A percentile compares a stretch with the other conserved stretches of the same genome.
Evolutionary conservation across 2,888 invertebrate genomes (phyloP).

Genomic region (Allolobophora icterica): DNA sequence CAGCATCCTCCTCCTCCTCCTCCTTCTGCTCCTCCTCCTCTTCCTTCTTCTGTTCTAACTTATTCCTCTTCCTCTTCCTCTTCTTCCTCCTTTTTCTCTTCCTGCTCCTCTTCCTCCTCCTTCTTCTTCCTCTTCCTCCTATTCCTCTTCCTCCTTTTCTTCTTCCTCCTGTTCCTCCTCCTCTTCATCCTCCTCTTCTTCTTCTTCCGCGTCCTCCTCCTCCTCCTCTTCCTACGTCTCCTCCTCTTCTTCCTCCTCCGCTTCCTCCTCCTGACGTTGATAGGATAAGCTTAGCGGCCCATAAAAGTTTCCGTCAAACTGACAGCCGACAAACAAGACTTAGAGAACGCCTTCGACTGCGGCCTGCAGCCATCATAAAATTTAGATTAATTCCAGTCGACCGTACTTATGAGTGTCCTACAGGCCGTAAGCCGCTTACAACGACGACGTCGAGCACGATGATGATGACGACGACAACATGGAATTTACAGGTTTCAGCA

Average conservation of each 20-base stretch:
- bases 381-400: neutral
- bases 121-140: too few relatives aligned
- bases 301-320: neutral
- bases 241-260: neutral
- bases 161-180: too few relatives aligned
- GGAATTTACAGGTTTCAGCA: too few relatives aligned
- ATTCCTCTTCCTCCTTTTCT: too few relatives aligned
- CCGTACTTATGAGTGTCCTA: neutral
- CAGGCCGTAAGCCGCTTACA: neutral
- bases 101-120: too few relatives aligned
- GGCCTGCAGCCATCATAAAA: neutral
- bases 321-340: neutral
- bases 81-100: too few relatives aligned
- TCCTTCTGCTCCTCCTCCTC: slow-evolving; percentile 13
- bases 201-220: neutral
- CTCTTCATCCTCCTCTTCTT: too few relatives aligned
- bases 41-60: neutral
- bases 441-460: neutral
- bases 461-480: neutral
- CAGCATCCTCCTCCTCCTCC: slow-evolving; percentile 44
- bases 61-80: neutral
- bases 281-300: neutral
- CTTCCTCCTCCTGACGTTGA: neutral
- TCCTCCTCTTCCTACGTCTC: neutral
- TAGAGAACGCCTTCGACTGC: neutral